Conservation (phyloP, 2,888 invertebrate species). For the Pasiphila rectangulata region DNA sequence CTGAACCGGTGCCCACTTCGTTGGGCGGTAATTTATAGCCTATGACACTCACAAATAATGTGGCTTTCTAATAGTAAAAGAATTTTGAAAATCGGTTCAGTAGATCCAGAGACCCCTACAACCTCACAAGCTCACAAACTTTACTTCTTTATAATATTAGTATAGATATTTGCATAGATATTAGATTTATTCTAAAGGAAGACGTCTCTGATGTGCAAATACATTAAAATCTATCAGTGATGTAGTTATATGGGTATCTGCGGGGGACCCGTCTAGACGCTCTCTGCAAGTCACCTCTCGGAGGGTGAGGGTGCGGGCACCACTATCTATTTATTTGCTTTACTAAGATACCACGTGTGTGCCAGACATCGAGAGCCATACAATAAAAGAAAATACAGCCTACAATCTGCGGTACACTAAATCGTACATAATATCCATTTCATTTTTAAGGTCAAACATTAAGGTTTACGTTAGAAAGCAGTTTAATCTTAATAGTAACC, state of each 20-base stretch:
- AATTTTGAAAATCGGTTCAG: no score
- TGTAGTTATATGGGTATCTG: conserved; percentile 48
- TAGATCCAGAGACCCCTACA: not conserved
- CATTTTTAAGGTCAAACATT: not conserved
- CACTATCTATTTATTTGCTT: conserved; percentile 76
- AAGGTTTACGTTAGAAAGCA: conserved; percentile 10
- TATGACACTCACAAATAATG: no score
- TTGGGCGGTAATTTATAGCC: no score
- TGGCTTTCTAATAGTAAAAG: no score
- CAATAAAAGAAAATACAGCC: conserved; percentile 7
- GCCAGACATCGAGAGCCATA: conserved; percentile 52
- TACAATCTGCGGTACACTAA: no score
- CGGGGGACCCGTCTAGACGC: conserved; percentile 76
- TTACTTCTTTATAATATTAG: not conserved
- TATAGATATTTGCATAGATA: conserved; percentile 11
- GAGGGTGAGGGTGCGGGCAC: conserved; percentile 73
- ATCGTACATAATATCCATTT: not conserved
- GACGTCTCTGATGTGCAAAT: conserved; percentile 36
- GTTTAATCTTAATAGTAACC: conserved; percentile 22
- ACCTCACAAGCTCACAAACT: no score
- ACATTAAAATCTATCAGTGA: conserved; percentile 42
- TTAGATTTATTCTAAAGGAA: conserved; percentile 19
- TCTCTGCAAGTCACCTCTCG: conserved; percentile 68
- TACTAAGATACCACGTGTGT: conserved; percentile 68
- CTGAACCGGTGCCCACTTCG: no score